A percentile compares a stretch with the other conserved stretches of the same genome.
These are phyloP conservation scores for Gorsachius goisagi DNA, from an alignment of 2,113 vertebrate species.

Conservation along the genomic window DNA sequence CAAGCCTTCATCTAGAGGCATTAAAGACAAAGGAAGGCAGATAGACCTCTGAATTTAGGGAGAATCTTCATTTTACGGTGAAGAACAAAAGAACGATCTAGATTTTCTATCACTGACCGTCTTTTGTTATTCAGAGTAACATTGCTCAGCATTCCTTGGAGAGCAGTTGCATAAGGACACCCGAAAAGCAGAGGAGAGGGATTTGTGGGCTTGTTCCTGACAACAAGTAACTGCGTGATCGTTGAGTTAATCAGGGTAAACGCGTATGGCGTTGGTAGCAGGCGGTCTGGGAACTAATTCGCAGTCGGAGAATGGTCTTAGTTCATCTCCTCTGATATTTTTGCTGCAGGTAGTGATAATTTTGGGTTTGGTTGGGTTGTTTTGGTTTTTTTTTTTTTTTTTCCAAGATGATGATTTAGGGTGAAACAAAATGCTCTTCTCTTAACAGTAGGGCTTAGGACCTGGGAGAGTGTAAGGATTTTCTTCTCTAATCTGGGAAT, in stretches of 20 bases:
- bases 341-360: neutral
- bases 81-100: neutral
- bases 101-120: neutral
- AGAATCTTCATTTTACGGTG: neutral
- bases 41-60: neutral
- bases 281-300: neutral
- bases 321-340: neutral
- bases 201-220: neutral
- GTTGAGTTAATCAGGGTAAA: neutral
- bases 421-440: neutral
- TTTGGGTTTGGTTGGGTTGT: neutral
- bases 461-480: neutral
- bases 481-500: constrained; percentile 55
- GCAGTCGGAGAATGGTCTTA: neutral
- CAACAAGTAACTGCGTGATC: rapidly evolving
- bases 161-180: neutral
- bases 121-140: neutral
- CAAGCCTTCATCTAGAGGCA: rapidly evolving
- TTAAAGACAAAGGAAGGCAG: neutral
- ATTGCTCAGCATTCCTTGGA: neutral
- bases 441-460: neutral
- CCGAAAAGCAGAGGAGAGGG: neutral
- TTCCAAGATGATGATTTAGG: neutral
- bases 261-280: rapidly evolving
- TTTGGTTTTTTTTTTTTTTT: neutral